Conservation (phyloP, 2,797 vertebrate genomes). For the Myiotriccus ornatus region DNA sequence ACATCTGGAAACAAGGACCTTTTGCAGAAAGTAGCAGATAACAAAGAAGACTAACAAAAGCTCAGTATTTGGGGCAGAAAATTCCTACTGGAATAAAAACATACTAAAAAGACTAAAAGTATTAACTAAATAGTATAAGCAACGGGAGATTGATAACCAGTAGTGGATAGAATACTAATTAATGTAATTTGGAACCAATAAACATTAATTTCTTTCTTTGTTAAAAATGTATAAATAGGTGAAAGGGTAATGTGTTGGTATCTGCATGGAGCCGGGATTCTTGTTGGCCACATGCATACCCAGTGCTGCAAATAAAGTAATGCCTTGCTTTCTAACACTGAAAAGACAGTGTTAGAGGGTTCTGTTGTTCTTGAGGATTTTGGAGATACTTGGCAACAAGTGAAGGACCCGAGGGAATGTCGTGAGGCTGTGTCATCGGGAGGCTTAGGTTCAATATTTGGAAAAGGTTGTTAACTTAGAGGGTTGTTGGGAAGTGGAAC, state of each 20-base stretch:
- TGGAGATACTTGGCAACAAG: not conserved
- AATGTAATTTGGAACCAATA: not conserved
- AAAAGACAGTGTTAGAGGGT: not conserved
- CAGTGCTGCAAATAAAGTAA: not conserved
- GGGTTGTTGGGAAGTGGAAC: not conserved
- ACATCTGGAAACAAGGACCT: not conserved
- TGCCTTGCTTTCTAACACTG: not conserved
- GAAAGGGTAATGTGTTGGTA: not conserved
- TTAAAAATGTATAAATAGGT: not conserved
- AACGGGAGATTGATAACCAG: not conserved
- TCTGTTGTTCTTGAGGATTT: not conserved
- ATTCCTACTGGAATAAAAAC: not conserved
- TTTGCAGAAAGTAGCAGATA: not conserved
- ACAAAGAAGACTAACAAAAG: not conserved
- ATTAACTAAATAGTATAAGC: not conserved
- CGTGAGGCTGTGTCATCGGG: not conserved
- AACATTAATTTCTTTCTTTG: not conserved
- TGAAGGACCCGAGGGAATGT: rapidly evolving
- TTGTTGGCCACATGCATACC: too few relatives aligned
- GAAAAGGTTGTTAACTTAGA: not conserved
- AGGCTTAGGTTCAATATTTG: not conserved
- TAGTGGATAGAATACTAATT: not conserved
- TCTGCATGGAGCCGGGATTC: not conserved
- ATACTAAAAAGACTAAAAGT: not conserved
- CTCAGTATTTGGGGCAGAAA: not conserved